A percentile compares a stretch with the other conserved stretches of the same genome.
phyloP scores from a whole-genome alignment of 2,113 vertebrate genomes.

The Cynopterus brachyotis region DNA sequence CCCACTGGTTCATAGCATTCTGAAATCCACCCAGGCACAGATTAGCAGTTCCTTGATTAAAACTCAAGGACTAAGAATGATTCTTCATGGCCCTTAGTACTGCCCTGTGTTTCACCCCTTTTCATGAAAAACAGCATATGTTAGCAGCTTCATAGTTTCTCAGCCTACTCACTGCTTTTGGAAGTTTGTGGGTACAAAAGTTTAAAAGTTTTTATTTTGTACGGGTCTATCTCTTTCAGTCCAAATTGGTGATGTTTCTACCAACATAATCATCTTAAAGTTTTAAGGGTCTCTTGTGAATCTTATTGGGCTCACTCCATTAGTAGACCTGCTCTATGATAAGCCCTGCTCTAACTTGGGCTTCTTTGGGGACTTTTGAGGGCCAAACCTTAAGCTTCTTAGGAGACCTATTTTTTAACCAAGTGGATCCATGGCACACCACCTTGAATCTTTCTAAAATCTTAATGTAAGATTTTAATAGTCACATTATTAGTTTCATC shows the following conservation, averaged over 20 bases:
- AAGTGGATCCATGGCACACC: neutral
- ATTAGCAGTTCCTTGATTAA: neutral
- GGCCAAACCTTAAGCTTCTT: neutral
- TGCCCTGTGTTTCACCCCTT: neutral
- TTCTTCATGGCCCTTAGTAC: neutral
- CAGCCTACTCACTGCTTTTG: neutral
- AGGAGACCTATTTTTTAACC: neutral
- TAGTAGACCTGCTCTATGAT: neutral
- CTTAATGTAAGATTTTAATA: neutral
- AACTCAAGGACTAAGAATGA: neutral
- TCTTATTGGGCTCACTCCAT: neutral
- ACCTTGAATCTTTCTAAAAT: neutral
- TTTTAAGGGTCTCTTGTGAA: neutral
- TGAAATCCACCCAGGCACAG: neutral
- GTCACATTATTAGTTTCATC: neutral
- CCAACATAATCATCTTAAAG: neutral
- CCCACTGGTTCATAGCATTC: neutral
- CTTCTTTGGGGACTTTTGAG: neutral
- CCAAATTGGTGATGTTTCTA: neutral
- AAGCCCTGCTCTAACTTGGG: neutral
- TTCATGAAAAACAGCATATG: neutral
- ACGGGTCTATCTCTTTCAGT: neutral
- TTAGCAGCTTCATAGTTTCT: neutral
- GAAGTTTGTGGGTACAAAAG: neutral
- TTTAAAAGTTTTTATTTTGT: neutral